Evolutionary conservation across 2,888 invertebrate species (phyloP).

Genomic region (Rhagophthalmus giganteus): DNA sequence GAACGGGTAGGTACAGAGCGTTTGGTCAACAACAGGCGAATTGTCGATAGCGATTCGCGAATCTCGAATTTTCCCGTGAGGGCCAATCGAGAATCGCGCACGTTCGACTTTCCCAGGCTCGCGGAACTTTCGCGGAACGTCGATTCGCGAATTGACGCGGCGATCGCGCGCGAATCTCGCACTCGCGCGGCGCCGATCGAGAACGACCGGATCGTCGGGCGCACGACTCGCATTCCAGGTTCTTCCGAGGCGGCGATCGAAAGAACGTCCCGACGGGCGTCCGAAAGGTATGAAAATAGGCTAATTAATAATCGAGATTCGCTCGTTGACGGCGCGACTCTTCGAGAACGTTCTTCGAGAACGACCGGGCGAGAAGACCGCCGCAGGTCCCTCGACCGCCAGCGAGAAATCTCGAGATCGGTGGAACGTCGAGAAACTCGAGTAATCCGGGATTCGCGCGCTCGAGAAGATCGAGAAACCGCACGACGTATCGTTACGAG

Average conservation of each 20-base stretch:
- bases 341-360: background rate
- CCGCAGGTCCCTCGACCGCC: too few relatives aligned
- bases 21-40: conserved; percentile 19
- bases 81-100: background rate
- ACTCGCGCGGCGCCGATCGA: background rate
- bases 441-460: too few relatives aligned
- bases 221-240: too few relatives aligned
- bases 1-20: conserved; percentile 23
- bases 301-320: background rate
- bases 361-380: too few relatives aligned
- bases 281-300: background rate
- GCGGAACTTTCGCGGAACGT: background rate
- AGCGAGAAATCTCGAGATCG: too few relatives aligned
- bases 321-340: background rate
- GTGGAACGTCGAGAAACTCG: too few relatives aligned
- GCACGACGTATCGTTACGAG: too few relatives aligned
- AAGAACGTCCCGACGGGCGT: background rate
- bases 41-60: conserved; percentile 22
- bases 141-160: background rate
- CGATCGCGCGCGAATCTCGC: background rate
- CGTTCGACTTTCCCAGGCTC: conserved; percentile 7
- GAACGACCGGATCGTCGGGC: background rate
- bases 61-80: conserved; percentile 14
- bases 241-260: too few relatives aligned
- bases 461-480: too few relatives aligned